These are phyloP conservation scores for Cyanoramphus novaezelandiae DNA, from an alignment of 2,113 vertebrate species.

Conservation along the genomic window DNA sequence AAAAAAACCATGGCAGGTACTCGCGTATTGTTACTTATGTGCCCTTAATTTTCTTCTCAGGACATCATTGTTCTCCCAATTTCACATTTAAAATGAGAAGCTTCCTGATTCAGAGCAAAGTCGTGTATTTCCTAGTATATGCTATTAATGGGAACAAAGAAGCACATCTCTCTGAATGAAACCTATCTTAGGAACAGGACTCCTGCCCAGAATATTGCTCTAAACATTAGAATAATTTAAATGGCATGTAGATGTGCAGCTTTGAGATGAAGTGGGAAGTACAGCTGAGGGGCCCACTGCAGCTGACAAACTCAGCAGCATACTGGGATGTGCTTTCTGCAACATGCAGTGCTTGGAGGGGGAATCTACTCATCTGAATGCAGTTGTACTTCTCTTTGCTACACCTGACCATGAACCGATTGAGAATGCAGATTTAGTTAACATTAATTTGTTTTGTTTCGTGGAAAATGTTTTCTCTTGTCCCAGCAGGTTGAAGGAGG, in stretches of 20 bases:
- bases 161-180: not conserved
- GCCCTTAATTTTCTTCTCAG: not conserved
- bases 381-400: not conserved
- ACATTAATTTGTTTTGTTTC: not conserved
- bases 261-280: not conserved
- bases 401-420: not conserved
- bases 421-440: not conserved
- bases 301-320: accelerated
- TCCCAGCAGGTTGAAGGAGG: not conserved
- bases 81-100: not conserved
- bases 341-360: not conserved
- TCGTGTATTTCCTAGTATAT: not conserved
- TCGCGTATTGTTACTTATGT: not conserved
- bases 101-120: accelerated
- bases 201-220: not conserved
- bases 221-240: not conserved
- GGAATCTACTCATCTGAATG: not conserved
- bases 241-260: accelerated
- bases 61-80: not conserved
- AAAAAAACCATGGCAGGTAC: not conserved
- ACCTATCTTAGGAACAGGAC: not conserved
- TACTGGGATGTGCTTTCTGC: not conserved
- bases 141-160: not conserved
- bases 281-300: accelerated
- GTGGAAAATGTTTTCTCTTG: not conserved